Base-by-base conservation (phyloP, 92 coral and sea anemone species). In the Pocillopora meandrina region DNA sequence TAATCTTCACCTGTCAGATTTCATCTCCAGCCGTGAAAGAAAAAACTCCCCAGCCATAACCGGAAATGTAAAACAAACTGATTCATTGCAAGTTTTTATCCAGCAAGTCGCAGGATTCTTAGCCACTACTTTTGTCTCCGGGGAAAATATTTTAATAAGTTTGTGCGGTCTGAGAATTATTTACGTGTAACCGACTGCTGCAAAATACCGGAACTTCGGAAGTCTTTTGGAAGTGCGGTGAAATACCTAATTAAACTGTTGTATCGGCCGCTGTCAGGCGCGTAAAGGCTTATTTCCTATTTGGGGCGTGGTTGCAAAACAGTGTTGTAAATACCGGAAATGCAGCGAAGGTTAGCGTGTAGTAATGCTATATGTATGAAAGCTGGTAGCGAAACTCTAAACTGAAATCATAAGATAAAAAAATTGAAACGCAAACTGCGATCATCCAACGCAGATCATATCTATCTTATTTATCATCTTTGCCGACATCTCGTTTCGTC, bases 1-100 rank as follows among this genome's bases (percentile, higher is more conserved):
- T 70, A 34, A 70, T 81, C 76, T 71, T 59, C 85, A 81, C 77
- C 71, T 71, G 77, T 58, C 85, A 71, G 68, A 71, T 81, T 14
- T 9, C 36, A 34, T 36, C 23, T 63, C 82, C 70, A 61, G 23
- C 82, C 58, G 82, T 7, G 82, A 70, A 70, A 70, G 5, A 49
- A 42, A 47, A n/a, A 47, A 64, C 56, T 78, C 66, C 59, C 79
- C 79, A 12, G 11, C 66, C 26, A 31, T 75, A 65, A 18, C 76
- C 76, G 85, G 85, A 61, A 81, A 71, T 81, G 85, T 57, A 9
- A 18, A 23, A 70, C 65, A 14, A 16, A 26, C 1, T 12, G 68
- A 26, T 6, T 71, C 74, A 56, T 35, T 69, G 75, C 57, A 12
- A 67, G 56, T 7, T 31, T 31, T 20, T 13, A 19, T 42, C 52